A percentile compares a stretch with the other conserved stretches of the same genome.
Evolutionary conservation across 2,113 vertebrate species (phyloP).

Genomic region (Potamarius usumacintae): DNA sequence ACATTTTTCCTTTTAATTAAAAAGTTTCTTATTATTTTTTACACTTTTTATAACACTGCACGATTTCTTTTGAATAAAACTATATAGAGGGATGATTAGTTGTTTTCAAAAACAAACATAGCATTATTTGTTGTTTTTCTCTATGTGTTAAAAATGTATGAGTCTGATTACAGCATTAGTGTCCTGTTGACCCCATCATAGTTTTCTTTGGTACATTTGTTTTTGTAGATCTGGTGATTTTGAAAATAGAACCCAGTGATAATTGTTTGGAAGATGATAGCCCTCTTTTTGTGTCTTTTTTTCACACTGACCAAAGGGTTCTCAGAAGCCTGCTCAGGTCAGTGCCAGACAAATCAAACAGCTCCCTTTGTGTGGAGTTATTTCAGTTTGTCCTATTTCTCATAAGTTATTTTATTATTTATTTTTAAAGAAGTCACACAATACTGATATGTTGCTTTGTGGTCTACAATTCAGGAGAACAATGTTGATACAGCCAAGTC

Average conservation of each 20-base stretch:
- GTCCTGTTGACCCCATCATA: neutral
- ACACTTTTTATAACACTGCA: neutral
- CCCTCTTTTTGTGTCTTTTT: conserved; percentile 42
- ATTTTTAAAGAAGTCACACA: neutral
- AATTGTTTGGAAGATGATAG: conserved; percentile 41
- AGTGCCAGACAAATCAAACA: conserved; percentile 19
- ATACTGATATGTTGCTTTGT: conserved; percentile 41
- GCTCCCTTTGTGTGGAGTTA: neutral
- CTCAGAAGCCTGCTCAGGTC: conserved; percentile 40
- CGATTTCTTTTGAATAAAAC: neutral
- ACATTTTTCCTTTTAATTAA: neutral
- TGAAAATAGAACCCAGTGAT: neutral
- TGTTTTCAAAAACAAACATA: neutral
- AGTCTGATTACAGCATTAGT: neutral
- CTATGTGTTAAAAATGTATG: neutral
- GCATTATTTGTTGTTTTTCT: neutral
- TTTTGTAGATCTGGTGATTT: neutral
- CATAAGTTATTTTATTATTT: neutral
- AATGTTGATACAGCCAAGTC: conserved; percentile 48
- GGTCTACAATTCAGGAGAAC: conserved; percentile 38
- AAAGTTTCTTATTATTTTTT: neutral
- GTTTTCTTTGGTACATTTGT: neutral
- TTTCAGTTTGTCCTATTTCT: conserved; percentile 12
- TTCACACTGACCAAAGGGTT: conserved; percentile 46
- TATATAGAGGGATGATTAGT: neutral